Percentiles rank a stretch among this genome's conserved stretches.
These are phyloP conservation scores for Ostrea denselamellosa DNA, from an alignment of 1,140 invertebrate species.

Conservation along the genomic window DNA sequence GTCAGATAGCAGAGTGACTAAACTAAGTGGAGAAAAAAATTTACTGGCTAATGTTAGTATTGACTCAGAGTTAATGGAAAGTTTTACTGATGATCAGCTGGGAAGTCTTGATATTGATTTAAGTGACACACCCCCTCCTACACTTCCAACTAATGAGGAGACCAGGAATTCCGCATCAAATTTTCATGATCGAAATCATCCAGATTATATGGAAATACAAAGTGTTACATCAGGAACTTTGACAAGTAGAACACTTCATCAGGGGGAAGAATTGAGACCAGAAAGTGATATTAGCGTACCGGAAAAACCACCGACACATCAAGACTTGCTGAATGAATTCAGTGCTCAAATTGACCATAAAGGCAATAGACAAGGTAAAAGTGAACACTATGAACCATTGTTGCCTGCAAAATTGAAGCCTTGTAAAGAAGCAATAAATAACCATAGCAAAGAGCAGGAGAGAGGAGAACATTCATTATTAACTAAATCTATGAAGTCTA, in stretches of 20 bases:
- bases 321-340: slow-evolving; percentile 28
- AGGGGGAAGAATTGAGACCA: neutral
- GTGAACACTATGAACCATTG: slow-evolving; percentile 74
- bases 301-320: neutral
- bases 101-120: slow-evolving; percentile 66
- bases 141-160: slow-evolving; percentile 35
- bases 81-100: slow-evolving; percentile 60
- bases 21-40: slow-evolving; percentile 22
- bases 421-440: slow-evolving; percentile 83
- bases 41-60: slow-evolving; percentile 75
- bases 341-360: slow-evolving; percentile 1
- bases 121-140: slow-evolving; percentile 54
- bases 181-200: slow-evolving; percentile 59
- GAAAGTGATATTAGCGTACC: neutral
- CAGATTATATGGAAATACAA: slow-evolving; percentile 69
- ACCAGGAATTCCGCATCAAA: slow-evolving; percentile 47
- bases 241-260: slow-evolving; percentile 44
- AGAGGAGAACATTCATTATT: slow-evolving; percentile 78
- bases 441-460: slow-evolving; percentile 84
- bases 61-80: slow-evolving; percentile 69
- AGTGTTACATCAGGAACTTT: slow-evolving; percentile 66
- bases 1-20: neutral
- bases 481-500: slow-evolving; percentile 38
- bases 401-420: slow-evolving; percentile 81
- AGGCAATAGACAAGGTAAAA: slow-evolving; percentile 38